Base-by-base conservation (phyloP, 2,888 invertebrate species). In the Andricus curvator region DNA sequence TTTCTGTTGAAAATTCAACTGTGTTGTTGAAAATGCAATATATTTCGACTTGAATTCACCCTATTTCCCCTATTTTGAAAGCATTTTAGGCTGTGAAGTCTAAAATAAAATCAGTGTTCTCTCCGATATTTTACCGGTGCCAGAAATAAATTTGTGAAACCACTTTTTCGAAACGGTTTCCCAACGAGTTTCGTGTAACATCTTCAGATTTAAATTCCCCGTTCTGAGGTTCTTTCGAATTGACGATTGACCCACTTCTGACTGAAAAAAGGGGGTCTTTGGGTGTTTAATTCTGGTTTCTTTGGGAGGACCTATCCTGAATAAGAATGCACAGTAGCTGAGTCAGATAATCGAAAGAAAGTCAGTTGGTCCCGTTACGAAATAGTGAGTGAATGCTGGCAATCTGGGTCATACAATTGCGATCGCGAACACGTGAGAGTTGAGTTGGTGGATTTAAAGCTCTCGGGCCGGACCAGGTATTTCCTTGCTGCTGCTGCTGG, bases 351-450 rank as follows among this genome's bases (percentile, higher is more conserved):
- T 78, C 79, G 83, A 85, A 86, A 84, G 86, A 86, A 85, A 85
- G 85, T 84, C 88, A 85, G 85, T 84, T 88, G 88, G 90, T 91
- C 91, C 91, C 91, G 91, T 91, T 91, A 91, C 91, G 91, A 91
- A 91, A 91, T 91, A 91, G 91, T 90, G 90, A 91, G 90, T 90
- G 91, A 91, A 91, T 91, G 91, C 90, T 85, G 90, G 84, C 88
- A 87, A 91, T 91, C 89, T 91, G 90, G 91, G 91, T 91, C 91
- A 90, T 90, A 89, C 90, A 90, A 91, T 90, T 91, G 91, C 90
- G 91, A 91, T 89, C 90, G 89, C 87, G 88, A 86, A 9, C 41
- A 74, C 74, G 56, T 74, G 56, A 79, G 85, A 81, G 77, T 83
- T 78, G 81, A 44, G 44, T 44, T 44, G 48, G 80, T 74, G 44